Conservation (phyloP, 2,888 invertebrate genomes). For the Ellobium chinense region DNA sequence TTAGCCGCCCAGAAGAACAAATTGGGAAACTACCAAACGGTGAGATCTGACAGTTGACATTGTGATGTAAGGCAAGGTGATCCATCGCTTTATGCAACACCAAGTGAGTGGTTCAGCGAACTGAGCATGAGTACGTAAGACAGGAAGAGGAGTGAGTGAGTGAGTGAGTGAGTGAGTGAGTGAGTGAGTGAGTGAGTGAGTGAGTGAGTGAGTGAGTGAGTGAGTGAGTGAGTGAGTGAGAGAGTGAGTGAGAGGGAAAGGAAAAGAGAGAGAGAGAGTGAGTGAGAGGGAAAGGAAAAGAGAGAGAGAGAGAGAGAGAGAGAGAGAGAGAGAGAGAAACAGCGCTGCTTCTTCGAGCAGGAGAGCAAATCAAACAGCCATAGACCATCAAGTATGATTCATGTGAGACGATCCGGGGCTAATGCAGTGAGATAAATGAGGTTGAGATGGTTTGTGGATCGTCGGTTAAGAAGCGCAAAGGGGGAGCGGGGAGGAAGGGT, state of each 20-base stretch:
- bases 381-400: not conserved
- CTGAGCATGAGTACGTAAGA: not conserved
- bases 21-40: too few species aligned
- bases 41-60: too few species aligned
- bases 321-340: slow-evolving; percentile 24
- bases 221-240: not conserved
- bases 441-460: not conserved
- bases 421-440: not conserved
- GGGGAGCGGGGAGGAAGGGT: not conserved
- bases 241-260: not conserved
- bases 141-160: not conserved
- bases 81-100: too few species aligned
- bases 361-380: too few species aligned
- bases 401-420: not conserved
- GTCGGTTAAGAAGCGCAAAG: not conserved
- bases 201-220: not conserved
- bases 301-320: not conserved
- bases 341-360: too few species aligned
- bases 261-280: not conserved
- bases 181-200: not conserved
- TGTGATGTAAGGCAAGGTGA: too few species aligned
- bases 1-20: too few species aligned
- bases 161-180: not conserved
- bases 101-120: too few species aligned
- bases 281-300: slow-evolving; percentile 13